phyloP scores from a whole-genome alignment of 2,113 vertebrate genomes.

The Willisornis vidua region DNA sequence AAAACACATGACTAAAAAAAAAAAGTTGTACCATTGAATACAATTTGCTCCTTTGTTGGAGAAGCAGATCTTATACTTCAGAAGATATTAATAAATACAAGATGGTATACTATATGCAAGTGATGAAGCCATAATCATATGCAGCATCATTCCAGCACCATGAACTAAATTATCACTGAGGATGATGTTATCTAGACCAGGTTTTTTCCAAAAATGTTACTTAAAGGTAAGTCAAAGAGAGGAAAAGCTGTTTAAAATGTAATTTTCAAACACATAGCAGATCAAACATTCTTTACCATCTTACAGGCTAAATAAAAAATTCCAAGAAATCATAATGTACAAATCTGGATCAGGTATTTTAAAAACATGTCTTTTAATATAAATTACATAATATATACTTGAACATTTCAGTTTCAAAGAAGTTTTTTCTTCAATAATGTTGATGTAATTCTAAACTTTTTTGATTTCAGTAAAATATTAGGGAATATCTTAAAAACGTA shows the following conservation, averaged over 20 bases:
- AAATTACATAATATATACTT: not conserved
- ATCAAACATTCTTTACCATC: not conserved
- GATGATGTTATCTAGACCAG: not conserved
- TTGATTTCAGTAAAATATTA: not conserved
- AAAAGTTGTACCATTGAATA: not conserved
- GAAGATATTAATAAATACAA: not conserved
- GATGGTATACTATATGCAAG: not conserved
- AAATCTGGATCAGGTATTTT: not conserved
- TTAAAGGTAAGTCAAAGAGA: not conserved
- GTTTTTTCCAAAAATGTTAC: not conserved
- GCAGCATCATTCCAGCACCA: not conserved
- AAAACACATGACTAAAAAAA: not conserved
- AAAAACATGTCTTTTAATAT: not conserved
- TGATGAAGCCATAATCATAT: not conserved
- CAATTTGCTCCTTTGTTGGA: not conserved
- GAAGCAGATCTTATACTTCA: not conserved
- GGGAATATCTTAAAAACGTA: not conserved
- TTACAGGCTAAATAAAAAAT: not conserved
- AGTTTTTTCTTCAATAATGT: not conserved
- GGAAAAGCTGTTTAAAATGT: not conserved
- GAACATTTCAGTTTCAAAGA: not conserved
- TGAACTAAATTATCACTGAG: not conserved
- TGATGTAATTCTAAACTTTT: not conserved
- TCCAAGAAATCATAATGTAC: not conserved
- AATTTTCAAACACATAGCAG: not conserved